phyloP scores from a whole-genome alignment of 2,797 vertebrate species.

The Apogon hyalosoma region DNA sequence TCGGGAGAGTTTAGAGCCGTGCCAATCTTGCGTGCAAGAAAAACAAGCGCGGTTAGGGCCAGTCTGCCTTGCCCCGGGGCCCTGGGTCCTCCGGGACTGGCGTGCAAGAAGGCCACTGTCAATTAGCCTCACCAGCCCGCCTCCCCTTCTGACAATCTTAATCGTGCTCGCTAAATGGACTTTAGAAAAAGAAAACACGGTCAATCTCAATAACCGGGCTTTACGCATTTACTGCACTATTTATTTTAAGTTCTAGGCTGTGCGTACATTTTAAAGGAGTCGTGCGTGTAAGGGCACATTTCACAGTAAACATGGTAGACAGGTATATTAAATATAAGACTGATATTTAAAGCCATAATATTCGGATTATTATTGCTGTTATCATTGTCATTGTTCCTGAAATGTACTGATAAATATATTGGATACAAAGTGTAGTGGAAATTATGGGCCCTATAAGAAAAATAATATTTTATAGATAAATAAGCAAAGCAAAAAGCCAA shows the following conservation, averaged over 20 bases:
- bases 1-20: conserved; percentile 55
- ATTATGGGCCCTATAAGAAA: neutral
- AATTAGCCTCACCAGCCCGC: conserved; percentile 75
- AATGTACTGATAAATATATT: neutral
- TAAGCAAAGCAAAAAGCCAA: neutral
- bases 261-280: neutral
- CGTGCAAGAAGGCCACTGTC: conserved; percentile 81
- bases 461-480: neutral
- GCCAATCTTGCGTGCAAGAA: conserved; percentile 67
- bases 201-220: neutral
- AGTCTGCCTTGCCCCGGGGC: conserved; percentile 71
- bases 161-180: conserved; percentile 60
- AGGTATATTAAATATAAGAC: neutral
- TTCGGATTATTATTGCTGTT: neutral
- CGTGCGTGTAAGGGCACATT: no score
- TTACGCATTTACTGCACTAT: neutral
- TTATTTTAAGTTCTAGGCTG: neutral
- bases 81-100: conserved; percentile 79
- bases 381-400: neutral
- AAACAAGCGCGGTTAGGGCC: conserved; percentile 68
- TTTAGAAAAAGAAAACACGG: conserved; percentile 17
- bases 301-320: neutral
- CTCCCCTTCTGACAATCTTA: conserved; percentile 58
- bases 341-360: neutral
- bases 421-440: neutral